Conservation (phyloP, 2,113 vertebrate genomes). For the Crotalus tigris region DNA sequence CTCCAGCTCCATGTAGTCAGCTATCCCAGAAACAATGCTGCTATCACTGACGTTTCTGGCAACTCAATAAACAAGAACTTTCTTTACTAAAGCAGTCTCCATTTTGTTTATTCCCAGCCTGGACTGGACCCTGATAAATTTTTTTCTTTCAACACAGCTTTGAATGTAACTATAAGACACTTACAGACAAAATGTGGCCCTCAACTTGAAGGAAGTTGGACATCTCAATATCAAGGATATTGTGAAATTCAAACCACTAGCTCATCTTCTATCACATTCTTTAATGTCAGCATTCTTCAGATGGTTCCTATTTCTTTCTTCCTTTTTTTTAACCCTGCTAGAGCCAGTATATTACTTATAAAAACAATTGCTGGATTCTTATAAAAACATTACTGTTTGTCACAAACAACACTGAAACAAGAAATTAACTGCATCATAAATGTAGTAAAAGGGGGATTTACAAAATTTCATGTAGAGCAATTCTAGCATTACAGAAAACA, state of each 20-base stretch:
- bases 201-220: background rate
- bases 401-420: background rate
- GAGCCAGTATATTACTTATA: background rate
- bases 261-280: background rate
- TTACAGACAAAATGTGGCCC: background rate
- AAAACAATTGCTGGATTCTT: background rate
- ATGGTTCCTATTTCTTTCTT: conserved; percentile 9
- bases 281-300: background rate
- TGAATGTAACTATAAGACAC: background rate
- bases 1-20: no score
- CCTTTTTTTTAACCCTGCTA: background rate
- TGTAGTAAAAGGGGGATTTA: background rate
- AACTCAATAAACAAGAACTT: no score
- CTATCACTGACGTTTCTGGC: no score
- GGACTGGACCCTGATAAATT: no score
- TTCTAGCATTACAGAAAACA: background rate
- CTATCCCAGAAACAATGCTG: no score
- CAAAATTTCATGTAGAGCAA: background rate
- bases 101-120: no score
- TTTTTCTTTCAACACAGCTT: background rate
- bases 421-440: background rate
- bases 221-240: background rate
- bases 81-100: no score
- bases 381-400: background rate
- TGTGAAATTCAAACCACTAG: background rate